A percentile compares a stretch with the other conserved stretches of the same genome.
phyloP scores from a whole-genome alignment of 53 echinoderm and acorn worm species.

The Paelopatides confundens region DNA sequence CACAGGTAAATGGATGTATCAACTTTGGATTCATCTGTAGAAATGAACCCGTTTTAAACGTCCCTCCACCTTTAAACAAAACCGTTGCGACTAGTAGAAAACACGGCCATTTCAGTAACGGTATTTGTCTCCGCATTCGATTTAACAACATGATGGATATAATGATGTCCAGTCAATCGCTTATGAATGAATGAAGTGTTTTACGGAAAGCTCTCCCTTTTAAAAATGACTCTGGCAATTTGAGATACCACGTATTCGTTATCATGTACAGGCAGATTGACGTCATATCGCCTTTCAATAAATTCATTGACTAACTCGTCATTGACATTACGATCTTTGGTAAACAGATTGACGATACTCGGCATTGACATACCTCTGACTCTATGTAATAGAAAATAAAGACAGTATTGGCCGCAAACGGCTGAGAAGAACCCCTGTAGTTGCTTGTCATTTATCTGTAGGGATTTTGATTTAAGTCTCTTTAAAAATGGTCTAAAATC shows the following conservation, averaged over 20 bases:
- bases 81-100: too few species aligned
- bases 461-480: neutral
- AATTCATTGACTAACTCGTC: neutral
- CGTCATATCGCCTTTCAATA: neutral
- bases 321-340: neutral
- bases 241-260: neutral
- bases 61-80: neutral
- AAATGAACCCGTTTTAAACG: neutral
- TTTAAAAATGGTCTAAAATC: neutral
- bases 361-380: constrained; percentile 21
- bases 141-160: too few species aligned
- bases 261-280: neutral
- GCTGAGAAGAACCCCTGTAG: constrained; percentile 58
- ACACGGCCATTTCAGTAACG: too few species aligned
- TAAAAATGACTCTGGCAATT: neutral
- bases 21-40: too few species aligned
- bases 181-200: neutral
- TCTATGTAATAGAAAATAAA: constrained; percentile 65
- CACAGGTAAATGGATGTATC: too few species aligned
- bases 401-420: constrained; percentile 63
- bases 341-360: neutral
- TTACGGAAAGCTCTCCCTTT: neutral
- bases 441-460: constrained; percentile 8
- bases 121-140: too few species aligned
- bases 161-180: neutral